Conservation (phyloP, 1,140 invertebrate genomes). For the Zaprionus camerounensis region DNA sequence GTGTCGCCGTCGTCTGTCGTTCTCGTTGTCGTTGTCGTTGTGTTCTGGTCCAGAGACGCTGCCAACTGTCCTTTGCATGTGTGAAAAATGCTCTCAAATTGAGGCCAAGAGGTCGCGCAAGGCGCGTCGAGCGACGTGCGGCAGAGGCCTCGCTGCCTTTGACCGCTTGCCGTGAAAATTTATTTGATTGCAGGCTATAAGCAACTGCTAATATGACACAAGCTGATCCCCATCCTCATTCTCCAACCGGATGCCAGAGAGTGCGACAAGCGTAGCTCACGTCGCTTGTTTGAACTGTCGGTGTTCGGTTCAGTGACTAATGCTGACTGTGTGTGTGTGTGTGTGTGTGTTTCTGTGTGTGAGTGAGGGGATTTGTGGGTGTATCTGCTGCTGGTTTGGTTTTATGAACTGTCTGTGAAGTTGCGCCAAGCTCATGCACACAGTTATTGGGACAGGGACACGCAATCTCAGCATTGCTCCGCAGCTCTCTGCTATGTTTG, state of each 20-base stretch:
- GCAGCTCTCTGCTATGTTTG: conserved; percentile 56
- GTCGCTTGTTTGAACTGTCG: conserved; percentile 33
- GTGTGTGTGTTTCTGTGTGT: conserved; percentile 2
- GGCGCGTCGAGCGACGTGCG: conserved; percentile 1
- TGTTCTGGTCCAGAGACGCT: conserved; percentile 9
- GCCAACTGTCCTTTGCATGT: conserved; percentile 38
- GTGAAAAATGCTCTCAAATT: conserved; percentile 63
- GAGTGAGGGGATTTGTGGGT: conserved; percentile 21
- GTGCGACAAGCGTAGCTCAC: conserved; percentile 26
- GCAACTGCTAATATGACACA: conserved; percentile 81
- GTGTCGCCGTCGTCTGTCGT: conserved; percentile 15
- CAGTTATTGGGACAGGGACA: conserved; percentile 51
- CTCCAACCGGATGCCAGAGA: conserved; percentile 7
- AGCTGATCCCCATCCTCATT: conserved; percentile 48
- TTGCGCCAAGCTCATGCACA: conserved; percentile 37
- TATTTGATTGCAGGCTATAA: conserved; percentile 81
- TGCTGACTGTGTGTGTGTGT: conserved; percentile 1
- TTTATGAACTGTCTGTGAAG: conserved; percentile 80
- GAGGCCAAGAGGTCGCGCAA: conserved; percentile 52
- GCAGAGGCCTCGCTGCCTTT: conserved; percentile 54
- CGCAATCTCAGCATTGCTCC: conserved; percentile 70
- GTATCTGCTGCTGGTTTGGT: conserved; percentile 70
- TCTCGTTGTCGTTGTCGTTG: background rate
- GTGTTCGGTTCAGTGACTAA: conserved; percentile 31
- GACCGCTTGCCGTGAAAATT: conserved; percentile 80